These are phyloP conservation scores for Pristionchus japonicus DNA, from an alignment of 2,888 invertebrate genomes.

Conservation along the genomic window DNA sequence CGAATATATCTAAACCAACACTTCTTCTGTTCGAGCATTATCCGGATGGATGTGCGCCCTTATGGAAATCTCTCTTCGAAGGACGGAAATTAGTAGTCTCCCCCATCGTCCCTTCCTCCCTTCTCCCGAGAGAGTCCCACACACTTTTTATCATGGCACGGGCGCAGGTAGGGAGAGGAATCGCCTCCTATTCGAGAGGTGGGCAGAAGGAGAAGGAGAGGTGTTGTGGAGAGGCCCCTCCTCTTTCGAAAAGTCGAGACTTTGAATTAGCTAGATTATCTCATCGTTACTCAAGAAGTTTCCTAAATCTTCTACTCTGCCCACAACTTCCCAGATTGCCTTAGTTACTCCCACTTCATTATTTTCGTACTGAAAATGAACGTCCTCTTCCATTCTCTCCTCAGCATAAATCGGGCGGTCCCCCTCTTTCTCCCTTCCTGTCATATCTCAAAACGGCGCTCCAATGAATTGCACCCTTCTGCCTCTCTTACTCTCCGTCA, in stretches of 20 bases:
- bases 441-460: neutral
- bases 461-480: neutral
- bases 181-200: neutral
- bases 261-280: neutral
- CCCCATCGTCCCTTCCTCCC: neutral
- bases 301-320: no score
- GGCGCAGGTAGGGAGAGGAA: neutral
- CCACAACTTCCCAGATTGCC: neutral
- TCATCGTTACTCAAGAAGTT: neutral
- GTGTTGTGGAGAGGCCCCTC: neutral
- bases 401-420: neutral
- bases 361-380: neutral
- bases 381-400: neutral
- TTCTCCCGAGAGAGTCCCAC: neutral
- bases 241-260: neutral
- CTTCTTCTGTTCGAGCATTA: no score
- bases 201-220: neutral
- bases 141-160: slow-evolving; percentile 7
- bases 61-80: neutral
- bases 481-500: neutral
- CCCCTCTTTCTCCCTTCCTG: neutral
- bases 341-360: neutral
- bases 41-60: no score
- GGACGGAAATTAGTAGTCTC: slow-evolving; percentile 3
- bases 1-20: no score